Base-by-base conservation (phyloP, 2,888 invertebrate species). In the Scaptomyza parva region DNA sequence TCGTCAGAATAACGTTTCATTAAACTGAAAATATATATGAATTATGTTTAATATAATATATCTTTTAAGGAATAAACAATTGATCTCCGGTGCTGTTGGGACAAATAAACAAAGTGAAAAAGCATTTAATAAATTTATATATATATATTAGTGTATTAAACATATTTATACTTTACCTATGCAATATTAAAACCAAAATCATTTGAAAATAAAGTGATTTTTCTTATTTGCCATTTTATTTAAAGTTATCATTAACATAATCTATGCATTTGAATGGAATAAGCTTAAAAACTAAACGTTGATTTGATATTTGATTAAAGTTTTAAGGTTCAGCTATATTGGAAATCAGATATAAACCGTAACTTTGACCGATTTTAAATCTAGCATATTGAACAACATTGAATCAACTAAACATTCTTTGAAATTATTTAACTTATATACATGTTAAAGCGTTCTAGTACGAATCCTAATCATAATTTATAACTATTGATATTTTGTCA, bases 1-100 rank as follows among this genome's bases (percentile, higher is more conserved):
- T 73, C 72, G 11, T 69, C 75, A 47, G n/a, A n/a, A n/a, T 79
- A 81, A 5, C 70, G 64, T n/a, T 77, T 69, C 40, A 81, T 74
- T 33, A 78, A 53, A 41, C 82, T 86, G 84, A 26, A 84, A 71
- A 9, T 40, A 48, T 14, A 35, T 9, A 6, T 30, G 28, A n/a
- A 47, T 26, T 30, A 47, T 47, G 17, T n/a, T 8, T 12, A 47
- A 3, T 3, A n/a, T 17, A 5, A n/a, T 11, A 26, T 30, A 30
- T 3, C 28, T 30, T 0, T 30, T 3, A 11, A 11, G 11, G 28
- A 12, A 30, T 3, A n/a, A n/a, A n/a, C 2, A 12, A 2, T 1
- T 14, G 17, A 37, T 17, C 12, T 37, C 37, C 17, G 17, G 17
- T 37, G 37, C 37, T 37, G 37, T 1, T 1, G 8, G 37, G 37